Base-by-base conservation (phyloP, 2,888 invertebrate species). In the Drosophila yooni region DNA sequence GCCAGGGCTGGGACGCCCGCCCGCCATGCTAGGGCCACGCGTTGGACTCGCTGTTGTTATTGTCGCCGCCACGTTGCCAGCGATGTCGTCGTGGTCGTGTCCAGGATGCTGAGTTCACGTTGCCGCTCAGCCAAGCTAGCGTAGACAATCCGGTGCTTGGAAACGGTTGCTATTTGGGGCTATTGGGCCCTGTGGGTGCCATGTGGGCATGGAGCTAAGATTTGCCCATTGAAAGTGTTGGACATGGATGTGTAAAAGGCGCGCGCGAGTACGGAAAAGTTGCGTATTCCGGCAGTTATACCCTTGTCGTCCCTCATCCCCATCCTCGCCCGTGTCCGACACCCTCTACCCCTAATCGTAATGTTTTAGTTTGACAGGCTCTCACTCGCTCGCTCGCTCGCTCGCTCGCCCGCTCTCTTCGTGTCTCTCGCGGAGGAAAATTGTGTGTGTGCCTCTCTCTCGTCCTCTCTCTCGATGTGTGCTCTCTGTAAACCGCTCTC, bases 321-420 rank as follows among this genome's bases (percentile, higher is more conserved):
- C 34, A 36, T 36, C 40, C 59, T 34, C 36, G 46, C 27, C 56
- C 67, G 53, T 63, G 52, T 51, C 67, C 51, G 40, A 52, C 51
- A 62, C 70, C 75, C 71, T 61, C 40, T 36, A 57, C 40, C 66
- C 67, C 63, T 65, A 50, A 36, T 53, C 73, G 57, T 74, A 83
- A 70, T 88, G 82, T 67, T 83, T 85, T 88, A 88, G 81, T 77
- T 63, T 72, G 59, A 65, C 61, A 81, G 63, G 40, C 68, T 74
- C 74, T 73, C 63, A 56, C 74, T 64, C 71, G 64, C 66, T 72
- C 79, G 56, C 65, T 61, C 71, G 72, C 73, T 69, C 64, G 62
- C 71, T 65, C 63, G 63, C 74, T 78, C 68, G 43, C 58, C 51
- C 50, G 52, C 74, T 72, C 67, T 56, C 64, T 43, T 36, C n/a